Conservation (phyloP, 2,888 invertebrate species). For the Parnassius mnemosyne region DNA sequence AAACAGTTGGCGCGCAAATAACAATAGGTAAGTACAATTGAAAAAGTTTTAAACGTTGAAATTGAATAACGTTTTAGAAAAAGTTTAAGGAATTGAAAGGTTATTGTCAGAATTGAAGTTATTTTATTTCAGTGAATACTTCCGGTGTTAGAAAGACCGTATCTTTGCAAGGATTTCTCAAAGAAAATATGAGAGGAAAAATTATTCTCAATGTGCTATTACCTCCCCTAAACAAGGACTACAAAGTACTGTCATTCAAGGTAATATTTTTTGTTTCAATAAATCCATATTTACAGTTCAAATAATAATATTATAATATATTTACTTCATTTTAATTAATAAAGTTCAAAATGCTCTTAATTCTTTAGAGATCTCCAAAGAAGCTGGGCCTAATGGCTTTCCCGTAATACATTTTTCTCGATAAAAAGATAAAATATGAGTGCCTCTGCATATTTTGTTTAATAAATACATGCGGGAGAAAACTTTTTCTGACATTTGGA, state of each 20-base stretch:
- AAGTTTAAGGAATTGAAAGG: not conserved
- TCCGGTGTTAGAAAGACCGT: constrained; percentile 27
- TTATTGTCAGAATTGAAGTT: not conserved
- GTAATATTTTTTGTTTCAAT: not conserved
- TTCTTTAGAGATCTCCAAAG: no score
- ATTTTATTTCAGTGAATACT: constrained; percentile 13
- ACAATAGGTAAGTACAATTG: constrained; percentile 44
- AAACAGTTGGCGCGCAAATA: constrained; percentile 48
- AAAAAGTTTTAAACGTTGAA: not conserved
- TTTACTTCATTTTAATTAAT: no score
- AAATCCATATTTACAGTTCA: no score
- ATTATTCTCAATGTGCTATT: constrained; percentile 77
- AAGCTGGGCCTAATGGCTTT: no score
- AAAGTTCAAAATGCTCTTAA: no score
- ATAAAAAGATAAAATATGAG: no score
- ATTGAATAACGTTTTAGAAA: no score
- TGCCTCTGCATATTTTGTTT: no score
- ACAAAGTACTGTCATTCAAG: constrained; percentile 25
- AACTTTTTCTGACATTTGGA: no score
- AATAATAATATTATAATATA: no score
- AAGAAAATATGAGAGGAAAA: constrained; percentile 51
- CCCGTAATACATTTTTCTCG: no score
- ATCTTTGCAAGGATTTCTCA: constrained; percentile 50
- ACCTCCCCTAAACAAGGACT: constrained; percentile 30
- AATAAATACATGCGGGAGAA: no score